Evolutionary conservation across 2,797 vertebrate genomes (phyloP).

Genomic region (Lagothrix lagotricha): DNA sequence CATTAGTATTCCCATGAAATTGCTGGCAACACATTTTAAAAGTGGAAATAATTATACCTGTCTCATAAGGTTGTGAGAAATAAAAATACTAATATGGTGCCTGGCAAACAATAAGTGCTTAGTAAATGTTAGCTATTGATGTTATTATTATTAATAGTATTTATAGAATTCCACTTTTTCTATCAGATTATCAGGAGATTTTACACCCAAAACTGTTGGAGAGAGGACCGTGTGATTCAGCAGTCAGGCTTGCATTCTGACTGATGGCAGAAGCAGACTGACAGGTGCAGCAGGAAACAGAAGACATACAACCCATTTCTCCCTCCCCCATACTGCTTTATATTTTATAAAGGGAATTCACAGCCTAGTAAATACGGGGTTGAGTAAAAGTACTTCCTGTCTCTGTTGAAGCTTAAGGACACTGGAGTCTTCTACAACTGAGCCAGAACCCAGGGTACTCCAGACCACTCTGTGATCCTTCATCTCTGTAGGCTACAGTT

Average conservation of each 20-base stretch:
- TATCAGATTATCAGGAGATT: not conserved
- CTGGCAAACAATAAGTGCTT: not conserved
- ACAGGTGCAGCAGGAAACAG: not conserved
- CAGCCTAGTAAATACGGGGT: not conserved
- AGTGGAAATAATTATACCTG: not conserved
- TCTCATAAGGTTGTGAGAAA: not conserved
- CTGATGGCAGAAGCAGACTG: not conserved
- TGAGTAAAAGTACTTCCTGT: not conserved
- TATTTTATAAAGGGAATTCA: not conserved
- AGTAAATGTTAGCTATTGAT: not conserved
- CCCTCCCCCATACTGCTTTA: not conserved
- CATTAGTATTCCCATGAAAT: not conserved
- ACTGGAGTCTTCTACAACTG: too few species aligned
- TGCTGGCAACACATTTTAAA: not conserved
- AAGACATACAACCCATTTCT: not conserved
- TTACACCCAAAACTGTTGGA: not conserved
- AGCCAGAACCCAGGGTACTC: not conserved
- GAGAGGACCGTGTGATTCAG: not conserved
- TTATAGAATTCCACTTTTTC: conserved; percentile 7
- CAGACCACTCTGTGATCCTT: not conserved
- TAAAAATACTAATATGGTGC: not conserved
- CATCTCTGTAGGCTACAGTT: not conserved
- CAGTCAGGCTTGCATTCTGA: not conserved
- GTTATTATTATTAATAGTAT: not conserved
- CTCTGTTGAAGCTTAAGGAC: not conserved